Base-by-base conservation (phyloP, 2,888 invertebrate genomes). In the Torymus aiolomorphi region DNA sequence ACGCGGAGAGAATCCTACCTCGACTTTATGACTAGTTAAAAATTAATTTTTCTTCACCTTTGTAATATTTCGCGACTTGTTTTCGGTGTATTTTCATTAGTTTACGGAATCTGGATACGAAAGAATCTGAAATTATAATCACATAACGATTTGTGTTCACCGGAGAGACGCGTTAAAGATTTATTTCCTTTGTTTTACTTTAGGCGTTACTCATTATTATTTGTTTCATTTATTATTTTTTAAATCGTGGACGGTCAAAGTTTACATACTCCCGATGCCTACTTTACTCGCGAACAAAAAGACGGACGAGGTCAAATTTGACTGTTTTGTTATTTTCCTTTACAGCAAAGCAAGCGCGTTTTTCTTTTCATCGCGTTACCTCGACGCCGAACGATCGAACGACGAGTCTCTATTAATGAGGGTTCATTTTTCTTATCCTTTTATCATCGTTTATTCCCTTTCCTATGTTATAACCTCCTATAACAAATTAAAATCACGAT, bases 1-100 rank as follows among this genome's bases (percentile, higher is more conserved):
- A 86, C 86, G 88, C 85, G 84, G 85, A 71, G 74, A 88, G 84
- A 85, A 87, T 83, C 86, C 84, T 83, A 83, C 83, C 83, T 82
- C 84, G 85, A 85, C 84, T 85, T 84, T 85, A 86, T 88, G 89
- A 89, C 88, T 89, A 89, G 88, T 86, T 87, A 86, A 85, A 87
- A 87, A 86, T 84, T 73, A 85, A 83, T 83, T 83, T 77, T 72
- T 66, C 78, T 71, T 77, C 82, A 78, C 61, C 65, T 77, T 79
- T 62, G 73, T 24, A 14, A 49, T 81, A 71, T 73, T 74, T 75
- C 16, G 52, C 52, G 54, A 82, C 51, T 74, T 69, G 42, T 70
- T 65, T 63, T 75, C 66, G 59, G 42, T 61, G 49, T 66, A 16
- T 72, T 69, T 13, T 59, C 42, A 74, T 52, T 59, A 1, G 69